Base-by-base conservation (phyloP, 2,888 invertebrate genomes). In the Tachina fera region DNA sequence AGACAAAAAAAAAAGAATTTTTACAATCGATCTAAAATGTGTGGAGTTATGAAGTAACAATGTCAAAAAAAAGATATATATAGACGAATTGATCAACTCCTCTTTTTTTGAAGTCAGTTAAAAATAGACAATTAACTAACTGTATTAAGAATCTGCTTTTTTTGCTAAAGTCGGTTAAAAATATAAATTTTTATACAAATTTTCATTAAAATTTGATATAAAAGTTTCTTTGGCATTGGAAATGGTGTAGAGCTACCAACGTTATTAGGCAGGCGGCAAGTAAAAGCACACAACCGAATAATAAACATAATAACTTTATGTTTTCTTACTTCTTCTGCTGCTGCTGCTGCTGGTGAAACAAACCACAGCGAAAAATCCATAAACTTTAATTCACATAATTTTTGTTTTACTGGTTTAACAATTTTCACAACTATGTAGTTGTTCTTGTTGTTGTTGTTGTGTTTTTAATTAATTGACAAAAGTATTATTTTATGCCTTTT, bases 401-500 rank as follows among this genome's bases (percentile, higher is more conserved):
- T 16, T 56, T 31, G 4, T 45, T 58, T 41, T 41, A 1, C 47
- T 6, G 9, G 9, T 11, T 47, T 1, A 39, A 58, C 41, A 41
- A 45, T 78, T 58, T 71, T 49, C 45, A 61, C 70, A 70, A 51
- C 43, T 53, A 60, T 3, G 0, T 60, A 3, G 3, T n/a, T 41
- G 68, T 39, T 53, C 31, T 16, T 39, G 77, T 43, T 74, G 9
- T n/a, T 41, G 68, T 39, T 53, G 43, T 16, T 39, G 76, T 43
- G 45, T 71, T 31, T 63, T 70, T 63, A 78, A 75, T 85, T 78
- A 85, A 78, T 78, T 85, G 63, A 43, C 65, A 78, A 49, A 49
- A 58, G 49, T 53, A 72, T 74, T 65, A 72, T 71, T 75, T 82
- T 63, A 82, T 68, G 60, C 9, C 11, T 63, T 77, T 85, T 65